A percentile compares a stretch with the other conserved stretches of the same genome.
phyloP scores from a whole-genome alignment of 2,797 vertebrate genomes.

The Sebastes steindachneri region DNA sequence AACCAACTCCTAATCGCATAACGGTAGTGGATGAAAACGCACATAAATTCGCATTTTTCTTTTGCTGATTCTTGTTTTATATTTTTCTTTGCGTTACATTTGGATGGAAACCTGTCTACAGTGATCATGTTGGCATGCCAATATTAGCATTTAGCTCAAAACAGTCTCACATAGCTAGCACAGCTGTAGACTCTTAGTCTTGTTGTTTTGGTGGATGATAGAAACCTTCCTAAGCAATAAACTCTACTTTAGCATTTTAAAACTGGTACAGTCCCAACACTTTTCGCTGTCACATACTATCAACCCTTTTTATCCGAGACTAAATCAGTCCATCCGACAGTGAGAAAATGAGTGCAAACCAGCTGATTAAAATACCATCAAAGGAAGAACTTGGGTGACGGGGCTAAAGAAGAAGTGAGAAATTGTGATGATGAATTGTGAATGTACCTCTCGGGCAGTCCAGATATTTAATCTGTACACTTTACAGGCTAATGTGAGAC shows the following conservation, averaged over 20 bases:
- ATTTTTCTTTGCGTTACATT: background rate
- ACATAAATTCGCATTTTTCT: background rate
- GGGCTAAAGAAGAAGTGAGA: constrained; percentile 10
- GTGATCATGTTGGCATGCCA: background rate
- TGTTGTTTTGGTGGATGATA: background rate
- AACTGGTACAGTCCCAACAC: background rate
- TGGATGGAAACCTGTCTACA: background rate
- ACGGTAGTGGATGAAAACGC: background rate
- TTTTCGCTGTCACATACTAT: constrained; percentile 7
- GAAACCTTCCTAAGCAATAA: background rate
- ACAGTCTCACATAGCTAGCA: background rate
- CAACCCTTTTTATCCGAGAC: constrained; percentile 13
- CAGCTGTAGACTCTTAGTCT: background rate
- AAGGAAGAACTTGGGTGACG: background rate
- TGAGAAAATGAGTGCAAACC: constrained; percentile 18
- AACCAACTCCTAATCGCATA: background rate
- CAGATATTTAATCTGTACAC: constrained; percentile 1
- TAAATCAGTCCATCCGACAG: constrained; percentile 36
- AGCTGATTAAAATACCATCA: constrained; percentile 24
- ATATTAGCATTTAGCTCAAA: background rate
- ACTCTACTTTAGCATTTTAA: background rate
- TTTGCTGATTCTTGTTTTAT: background rate
- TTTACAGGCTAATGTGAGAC: background rate
- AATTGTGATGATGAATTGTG: constrained; percentile 9
- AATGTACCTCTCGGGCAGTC: background rate